phyloP scores from a whole-genome alignment of 2,888 invertebrate genomes.

The Cryptosula pallasiana region DNA sequence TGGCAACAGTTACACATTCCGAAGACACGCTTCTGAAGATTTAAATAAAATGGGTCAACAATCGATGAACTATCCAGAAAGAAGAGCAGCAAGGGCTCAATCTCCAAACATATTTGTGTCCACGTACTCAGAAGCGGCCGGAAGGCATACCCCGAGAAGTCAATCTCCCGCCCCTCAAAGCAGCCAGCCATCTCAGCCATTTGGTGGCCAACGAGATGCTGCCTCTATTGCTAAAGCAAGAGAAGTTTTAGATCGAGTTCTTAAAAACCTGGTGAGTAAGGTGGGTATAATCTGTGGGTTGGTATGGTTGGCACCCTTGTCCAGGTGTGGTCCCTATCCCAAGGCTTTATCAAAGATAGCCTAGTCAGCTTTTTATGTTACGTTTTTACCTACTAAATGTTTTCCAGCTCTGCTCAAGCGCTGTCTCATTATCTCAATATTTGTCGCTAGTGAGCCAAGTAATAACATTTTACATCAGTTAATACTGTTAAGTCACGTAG shows the following conservation, averaged over 20 bases:
- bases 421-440: too few relatives aligned
- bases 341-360: too few relatives aligned
- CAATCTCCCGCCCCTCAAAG: not conserved
- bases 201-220: not conserved
- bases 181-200: not conserved
- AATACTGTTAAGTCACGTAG: too few relatives aligned
- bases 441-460: too few relatives aligned
- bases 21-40: not conserved
- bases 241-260: not conserved
- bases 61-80: not conserved
- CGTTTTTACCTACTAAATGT: too few relatives aligned
- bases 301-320: not conserved
- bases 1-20: not conserved
- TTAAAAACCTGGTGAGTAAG: not conserved
- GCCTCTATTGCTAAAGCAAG: not conserved
- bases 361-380: too few relatives aligned
- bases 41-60: not conserved
- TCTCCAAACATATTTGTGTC: not conserved
- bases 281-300: not conserved
- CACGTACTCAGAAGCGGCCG: not conserved
- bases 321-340: too few relatives aligned
- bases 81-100: not conserved
- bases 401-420: too few relatives aligned
- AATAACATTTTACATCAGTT: too few relatives aligned
- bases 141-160: not conserved